Percentiles rank a stretch among this genome's conserved stretches.
Evolutionary conservation across 2,888 invertebrate genomes (phyloP).

Genomic region (Nymphalis urticae): DNA sequence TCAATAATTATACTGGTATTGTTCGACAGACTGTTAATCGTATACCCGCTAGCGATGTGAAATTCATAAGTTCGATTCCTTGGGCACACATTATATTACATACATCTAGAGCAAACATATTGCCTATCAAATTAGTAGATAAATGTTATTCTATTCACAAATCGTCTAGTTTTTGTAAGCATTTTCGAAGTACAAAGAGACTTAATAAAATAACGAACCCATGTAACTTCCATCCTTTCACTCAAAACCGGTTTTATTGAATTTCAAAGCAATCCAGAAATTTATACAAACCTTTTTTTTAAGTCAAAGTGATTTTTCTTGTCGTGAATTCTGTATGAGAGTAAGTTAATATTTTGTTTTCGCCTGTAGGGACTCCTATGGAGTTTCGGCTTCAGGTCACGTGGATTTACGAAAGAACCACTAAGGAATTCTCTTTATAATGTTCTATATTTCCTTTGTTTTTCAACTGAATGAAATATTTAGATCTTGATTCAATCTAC

Average conservation of each 20-base stretch:
- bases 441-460: constrained; percentile 3
- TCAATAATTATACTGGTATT: too few species aligned
- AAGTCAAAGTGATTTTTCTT: constrained; percentile 42
- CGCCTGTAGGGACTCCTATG: constrained; percentile 24
- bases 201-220: neutral
- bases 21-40: too few species aligned
- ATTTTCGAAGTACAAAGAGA: too few species aligned
- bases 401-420: constrained; percentile 18
- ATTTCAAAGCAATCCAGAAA: constrained; percentile 31
- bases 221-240: constrained; percentile 2
- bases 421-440: constrained; percentile 1
- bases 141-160: too few species aligned
- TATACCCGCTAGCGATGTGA: too few species aligned
- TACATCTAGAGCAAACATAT: too few species aligned
- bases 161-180: too few species aligned
- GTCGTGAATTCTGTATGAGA: constrained; percentile 40
- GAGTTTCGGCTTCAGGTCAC: constrained; percentile 16
- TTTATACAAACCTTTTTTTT: constrained; percentile 29
- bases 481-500: neutral
- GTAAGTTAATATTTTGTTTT: constrained; percentile 41
- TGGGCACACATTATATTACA: too few species aligned
- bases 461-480: neutral
- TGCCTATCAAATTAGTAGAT: too few species aligned
- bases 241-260: constrained; percentile 30
- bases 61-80: too few species aligned